Percentiles rank a stretch among this genome's conserved stretches.
phyloP scores from a whole-genome alignment of 2,888 invertebrate species.

The Brachycybe producta region DNA sequence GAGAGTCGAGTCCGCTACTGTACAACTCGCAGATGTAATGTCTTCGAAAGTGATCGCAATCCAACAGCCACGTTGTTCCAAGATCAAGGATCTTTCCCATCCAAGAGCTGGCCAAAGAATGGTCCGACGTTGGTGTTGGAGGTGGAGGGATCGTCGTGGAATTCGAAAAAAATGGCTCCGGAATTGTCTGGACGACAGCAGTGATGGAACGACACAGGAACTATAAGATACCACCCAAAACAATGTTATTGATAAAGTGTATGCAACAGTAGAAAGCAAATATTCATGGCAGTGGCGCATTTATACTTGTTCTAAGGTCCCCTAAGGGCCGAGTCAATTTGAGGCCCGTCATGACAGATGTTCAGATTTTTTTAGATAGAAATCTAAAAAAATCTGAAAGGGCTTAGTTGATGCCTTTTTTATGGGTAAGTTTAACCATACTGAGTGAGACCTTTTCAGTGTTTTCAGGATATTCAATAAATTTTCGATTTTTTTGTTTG shows the following conservation, averaged over 20 bases:
- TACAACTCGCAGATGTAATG: constrained; percentile 59
- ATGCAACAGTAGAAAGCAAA: no score
- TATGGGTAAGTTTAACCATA: no score
- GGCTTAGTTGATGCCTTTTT: no score
- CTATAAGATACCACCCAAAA: constrained; percentile 27
- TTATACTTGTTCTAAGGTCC: no score
- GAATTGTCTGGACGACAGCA: constrained; percentile 58
- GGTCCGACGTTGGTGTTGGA: constrained; percentile 18
- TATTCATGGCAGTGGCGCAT: no score
- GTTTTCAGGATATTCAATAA: no score
- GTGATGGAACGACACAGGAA: constrained; percentile 61
- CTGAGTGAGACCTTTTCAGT: no score
- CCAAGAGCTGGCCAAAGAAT: constrained; percentile 44
- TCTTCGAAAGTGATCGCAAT: constrained; percentile 55
- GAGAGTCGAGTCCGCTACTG: constrained; percentile 44
- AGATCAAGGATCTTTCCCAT: constrained; percentile 56
- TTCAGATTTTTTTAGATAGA: no score
- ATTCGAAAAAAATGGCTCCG: constrained; percentile 24
- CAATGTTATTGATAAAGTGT: neutral
- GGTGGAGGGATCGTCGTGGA: constrained; percentile 14
- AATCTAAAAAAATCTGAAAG: no score
- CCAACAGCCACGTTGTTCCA: constrained; percentile 63
- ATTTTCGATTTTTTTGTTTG: no score
- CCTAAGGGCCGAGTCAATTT: no score
- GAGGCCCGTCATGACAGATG: no score